These are phyloP conservation scores for Raja brachyura DNA, from an alignment of 2,113 vertebrate species.

Conservation along the genomic window DNA sequence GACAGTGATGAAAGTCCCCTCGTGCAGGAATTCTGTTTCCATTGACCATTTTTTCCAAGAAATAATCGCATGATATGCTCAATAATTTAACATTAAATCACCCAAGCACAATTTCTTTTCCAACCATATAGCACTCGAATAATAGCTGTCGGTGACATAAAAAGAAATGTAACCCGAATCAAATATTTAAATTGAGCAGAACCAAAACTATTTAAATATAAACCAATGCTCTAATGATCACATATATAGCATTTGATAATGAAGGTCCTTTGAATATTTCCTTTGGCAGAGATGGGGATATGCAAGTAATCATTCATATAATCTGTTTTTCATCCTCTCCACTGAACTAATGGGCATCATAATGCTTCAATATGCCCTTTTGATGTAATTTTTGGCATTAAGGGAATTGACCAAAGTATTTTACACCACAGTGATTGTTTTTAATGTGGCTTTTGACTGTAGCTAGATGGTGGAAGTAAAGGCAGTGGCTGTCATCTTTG, in stretches of 20 bases:
- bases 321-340: not conserved
- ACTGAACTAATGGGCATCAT: not conserved
- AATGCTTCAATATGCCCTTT: not conserved
- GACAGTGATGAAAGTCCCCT: not conserved
- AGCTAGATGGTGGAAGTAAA: not conserved
- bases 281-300: not conserved
- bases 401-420: not conserved
- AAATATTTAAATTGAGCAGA: slow-evolving; percentile 22
- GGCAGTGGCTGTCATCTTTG: not conserved
- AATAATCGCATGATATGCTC: not conserved
- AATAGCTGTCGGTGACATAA: not conserved
- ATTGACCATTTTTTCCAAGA: not conserved
- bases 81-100: not conserved
- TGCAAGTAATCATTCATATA: not conserved
- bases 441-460: not conserved
- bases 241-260: not conserved
- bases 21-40: not conserved
- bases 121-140: not conserved
- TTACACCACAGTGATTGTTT: not conserved
- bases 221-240: not conserved
- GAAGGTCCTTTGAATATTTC: not conserved
- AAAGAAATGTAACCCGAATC: slow-evolving; percentile 5
- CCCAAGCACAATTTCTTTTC: not conserved
- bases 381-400: not conserved
- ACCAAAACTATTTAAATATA: not conserved